Evolutionary conservation across 2,797 vertebrate species (phyloP), one percentile per base, ranked within the genome.

Genomic region (Eutrigla gurnardus): DNA sequence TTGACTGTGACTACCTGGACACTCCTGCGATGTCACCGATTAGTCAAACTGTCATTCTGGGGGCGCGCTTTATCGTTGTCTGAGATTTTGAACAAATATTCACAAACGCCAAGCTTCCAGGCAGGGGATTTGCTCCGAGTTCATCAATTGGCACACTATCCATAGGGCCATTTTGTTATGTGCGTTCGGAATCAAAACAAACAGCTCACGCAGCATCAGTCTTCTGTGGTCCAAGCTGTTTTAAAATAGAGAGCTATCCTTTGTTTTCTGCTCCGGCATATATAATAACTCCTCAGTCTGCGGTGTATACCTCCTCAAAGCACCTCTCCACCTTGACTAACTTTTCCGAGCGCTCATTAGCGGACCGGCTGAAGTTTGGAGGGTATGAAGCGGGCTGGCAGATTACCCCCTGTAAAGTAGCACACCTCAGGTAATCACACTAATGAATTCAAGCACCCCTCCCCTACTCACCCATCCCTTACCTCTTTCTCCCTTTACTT

Each of bases 381-480:
- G 87, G 86, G 84, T 91, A 82, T 75, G 77, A 81, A 84, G 78
- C 78, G 61, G 76, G 86, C 82, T 88, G 78, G 84, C 87, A 93
- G 88, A 90, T 91, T 90, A 92, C 91, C 91, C 91, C 88, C 91
- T 85, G 78, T 90, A 91, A 93, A 91, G 91, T 86, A 91, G 86
- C 84, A 85, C 91, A 92, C 92, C 92, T 93, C 89, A 92, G 92
- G 93, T 94, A 92, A 93, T 94, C 85, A 87, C 85, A 84, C 86
- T 92, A 92, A 93, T 92, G 86, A 92, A 92, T 92, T 92, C 91
- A 87, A 84, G 73, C 77, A 52, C 80, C 78, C 13, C 79, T 78
- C 68, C 79, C 55, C 60, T 15, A 45, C 65, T 53, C 77, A 65
- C 67, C 70, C 72, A 65, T 61, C 61, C 70, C 58, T 69, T 73